Conservation (phyloP, 2,888 invertebrate species). For the Oscheius onirici region DNA sequence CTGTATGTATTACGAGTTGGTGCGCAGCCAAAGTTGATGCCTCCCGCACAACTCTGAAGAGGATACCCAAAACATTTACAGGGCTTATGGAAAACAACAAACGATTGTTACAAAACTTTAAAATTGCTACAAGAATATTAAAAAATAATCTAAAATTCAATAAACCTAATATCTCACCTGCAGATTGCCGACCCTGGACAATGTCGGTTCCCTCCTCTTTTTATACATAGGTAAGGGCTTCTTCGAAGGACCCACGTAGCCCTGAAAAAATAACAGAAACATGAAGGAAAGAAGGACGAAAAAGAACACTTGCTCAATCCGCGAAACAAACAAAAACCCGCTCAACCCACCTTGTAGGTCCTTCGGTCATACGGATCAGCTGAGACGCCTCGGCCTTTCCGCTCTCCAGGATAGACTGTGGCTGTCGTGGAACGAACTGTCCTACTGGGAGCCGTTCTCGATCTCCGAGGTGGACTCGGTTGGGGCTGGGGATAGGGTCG, state of each 20-base stretch:
- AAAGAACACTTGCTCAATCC: too few relatives aligned
- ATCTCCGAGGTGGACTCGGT: constrained; percentile 55
- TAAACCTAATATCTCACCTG: too few relatives aligned
- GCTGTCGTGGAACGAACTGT: constrained; percentile 40
- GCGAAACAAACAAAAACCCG: constrained; percentile 25
- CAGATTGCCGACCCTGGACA: constrained; percentile 14
- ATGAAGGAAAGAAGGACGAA: too few relatives aligned
- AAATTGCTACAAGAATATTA: too few relatives aligned
- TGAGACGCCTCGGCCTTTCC: constrained; percentile 51
- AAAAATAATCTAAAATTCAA: too few relatives aligned
- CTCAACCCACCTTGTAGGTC: constrained; percentile 19
- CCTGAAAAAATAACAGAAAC: constrained; percentile 11
- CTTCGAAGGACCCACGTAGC: constrained; percentile 28
- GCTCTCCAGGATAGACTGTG: constrained; percentile 21
- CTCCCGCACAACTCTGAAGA: too few relatives aligned
- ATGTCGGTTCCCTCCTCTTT: constrained; percentile 53
- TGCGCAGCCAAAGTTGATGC: too few relatives aligned
- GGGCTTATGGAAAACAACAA: too few relatives aligned
- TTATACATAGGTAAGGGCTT: constrained; percentile 56
- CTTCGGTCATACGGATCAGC: constrained; percentile 46
- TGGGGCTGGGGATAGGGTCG: constrained; percentile 62
- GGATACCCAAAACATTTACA: too few relatives aligned
- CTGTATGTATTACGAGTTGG: too few relatives aligned
- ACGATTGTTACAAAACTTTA: too few relatives aligned
- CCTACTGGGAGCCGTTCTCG: constrained; percentile 60